These are phyloP conservation scores for Oryzias celebensis DNA, from an alignment of 2,113 vertebrate genomes.

Conservation along the genomic window DNA sequence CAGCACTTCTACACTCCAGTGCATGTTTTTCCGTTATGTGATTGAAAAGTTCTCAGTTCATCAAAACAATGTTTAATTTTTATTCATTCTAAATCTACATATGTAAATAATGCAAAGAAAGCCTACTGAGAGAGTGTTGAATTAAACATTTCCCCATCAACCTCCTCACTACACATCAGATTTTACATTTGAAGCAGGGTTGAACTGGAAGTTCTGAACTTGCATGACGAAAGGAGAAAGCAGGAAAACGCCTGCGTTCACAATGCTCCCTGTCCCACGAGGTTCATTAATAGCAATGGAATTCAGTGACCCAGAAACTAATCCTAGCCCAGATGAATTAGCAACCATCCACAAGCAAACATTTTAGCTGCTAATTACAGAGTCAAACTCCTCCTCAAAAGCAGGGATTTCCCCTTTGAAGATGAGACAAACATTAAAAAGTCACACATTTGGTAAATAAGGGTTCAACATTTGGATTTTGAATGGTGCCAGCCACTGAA, in stretches of 20 bases:
- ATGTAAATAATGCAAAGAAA: neutral
- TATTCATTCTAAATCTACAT: neutral
- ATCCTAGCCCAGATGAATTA: conserved; percentile 70
- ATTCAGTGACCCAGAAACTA: conserved; percentile 80
- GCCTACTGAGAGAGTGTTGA: neutral
- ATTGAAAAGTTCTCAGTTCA: neutral
- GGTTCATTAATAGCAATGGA: conserved; percentile 77
- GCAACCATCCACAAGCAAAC: conserved; percentile 63
- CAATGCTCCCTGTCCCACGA: conserved; percentile 59
- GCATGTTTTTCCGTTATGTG: too few relatives aligned
- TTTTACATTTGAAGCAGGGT: conserved; percentile 31
- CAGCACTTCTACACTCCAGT: too few relatives aligned
- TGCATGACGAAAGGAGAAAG: conserved; percentile 43
- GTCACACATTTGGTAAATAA: conserved; percentile 46
- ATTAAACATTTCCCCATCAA: neutral
- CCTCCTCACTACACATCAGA: conserved; percentile 12
- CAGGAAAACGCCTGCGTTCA: conserved; percentile 53
- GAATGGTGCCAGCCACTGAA: conserved; percentile 4
- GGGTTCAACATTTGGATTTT: conserved; percentile 16
- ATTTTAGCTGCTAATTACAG: conserved; percentile 66
- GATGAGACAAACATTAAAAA: conserved; percentile 40
- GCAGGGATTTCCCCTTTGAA: conserved; percentile 66
- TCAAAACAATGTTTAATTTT: neutral
- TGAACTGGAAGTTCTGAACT: conserved; percentile 61
- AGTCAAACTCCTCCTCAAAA: conserved; percentile 59